These are phyloP conservation scores for Epirrita christyi DNA, from an alignment of 2,888 invertebrate genomes.

Conservation along the genomic window DNA sequence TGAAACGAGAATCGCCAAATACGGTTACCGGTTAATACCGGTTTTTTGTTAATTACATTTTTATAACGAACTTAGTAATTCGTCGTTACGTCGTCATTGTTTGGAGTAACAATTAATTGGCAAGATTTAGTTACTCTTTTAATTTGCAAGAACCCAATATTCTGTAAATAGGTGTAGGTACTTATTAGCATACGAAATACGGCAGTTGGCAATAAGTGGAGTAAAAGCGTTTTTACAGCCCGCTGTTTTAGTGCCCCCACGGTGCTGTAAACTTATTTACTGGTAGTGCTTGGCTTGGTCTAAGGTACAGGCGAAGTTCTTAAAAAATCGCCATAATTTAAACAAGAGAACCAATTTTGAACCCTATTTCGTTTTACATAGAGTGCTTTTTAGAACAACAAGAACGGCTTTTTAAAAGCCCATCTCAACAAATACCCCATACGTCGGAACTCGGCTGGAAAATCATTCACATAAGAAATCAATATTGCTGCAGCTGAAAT, in stretches of 20 bases:
- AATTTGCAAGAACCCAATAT: slow-evolving; percentile 10
- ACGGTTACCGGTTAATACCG: no score
- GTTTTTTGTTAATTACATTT: no score
- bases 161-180: slow-evolving; percentile 4
- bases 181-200: background rate
- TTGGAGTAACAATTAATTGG: background rate
- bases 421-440: no score
- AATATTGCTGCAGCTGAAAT: no score
- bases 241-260: slow-evolving; percentile 38
- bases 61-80: no score
- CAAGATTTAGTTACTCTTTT: slow-evolving; percentile 5
- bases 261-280: slow-evolving; percentile 39
- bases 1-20: no score
- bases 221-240: slow-evolving; percentile 40
- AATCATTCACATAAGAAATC: no score
- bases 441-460: no score
- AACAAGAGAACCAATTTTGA: no score
- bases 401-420: background rate
- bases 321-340: background rate
- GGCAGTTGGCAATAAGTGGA: slow-evolving; percentile 23
- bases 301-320: slow-evolving; percentile 4
- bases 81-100: no score
- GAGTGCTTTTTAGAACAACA: no score
- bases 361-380: no score
- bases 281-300: slow-evolving; percentile 14